Percentiles rank a stretch among this genome's conserved stretches.
Conservation (phyloP, 1,140 invertebrate species). For the Tenebrio molitor region DNA sequence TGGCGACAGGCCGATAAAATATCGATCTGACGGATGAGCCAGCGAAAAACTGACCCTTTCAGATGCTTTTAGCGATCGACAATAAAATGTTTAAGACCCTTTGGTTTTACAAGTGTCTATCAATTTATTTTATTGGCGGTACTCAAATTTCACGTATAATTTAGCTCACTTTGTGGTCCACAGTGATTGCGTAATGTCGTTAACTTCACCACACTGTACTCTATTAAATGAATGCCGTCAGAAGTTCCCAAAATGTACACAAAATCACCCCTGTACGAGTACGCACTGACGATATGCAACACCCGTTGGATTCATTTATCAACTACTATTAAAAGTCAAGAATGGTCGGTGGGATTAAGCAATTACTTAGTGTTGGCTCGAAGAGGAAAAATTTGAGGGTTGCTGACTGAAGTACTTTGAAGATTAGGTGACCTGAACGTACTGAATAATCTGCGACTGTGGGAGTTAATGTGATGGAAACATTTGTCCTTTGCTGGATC, state of each 20-base stretch:
- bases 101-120: conserved; percentile 1
- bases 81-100: conserved; percentile 21
- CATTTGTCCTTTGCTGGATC: background rate
- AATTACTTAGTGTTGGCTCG: no score
- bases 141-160: conserved; percentile 38
- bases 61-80: conserved; percentile 33
- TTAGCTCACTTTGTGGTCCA: conserved; percentile 30
- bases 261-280: background rate
- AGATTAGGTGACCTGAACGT: conserved; percentile 34
- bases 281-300: no score
- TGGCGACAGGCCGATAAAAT: conserved; percentile 27
- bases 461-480: conserved; percentile 25
- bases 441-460: background rate
- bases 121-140: conserved; percentile 33
- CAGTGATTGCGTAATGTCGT: conserved; percentile 8
- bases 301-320: no score
- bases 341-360: no score
- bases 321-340: no score
- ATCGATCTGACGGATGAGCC: conserved; percentile 29
- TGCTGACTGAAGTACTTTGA: conserved; percentile 12
- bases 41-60: conserved; percentile 26
- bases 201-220: background rate
- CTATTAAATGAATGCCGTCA: background rate
- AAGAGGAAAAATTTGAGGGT: conserved; percentile 5
- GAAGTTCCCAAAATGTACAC: conserved; percentile 11